These are phyloP conservation scores for Cotesia typhae DNA, from an alignment of 1,140 invertebrate genomes.

Conservation along the genomic window DNA sequence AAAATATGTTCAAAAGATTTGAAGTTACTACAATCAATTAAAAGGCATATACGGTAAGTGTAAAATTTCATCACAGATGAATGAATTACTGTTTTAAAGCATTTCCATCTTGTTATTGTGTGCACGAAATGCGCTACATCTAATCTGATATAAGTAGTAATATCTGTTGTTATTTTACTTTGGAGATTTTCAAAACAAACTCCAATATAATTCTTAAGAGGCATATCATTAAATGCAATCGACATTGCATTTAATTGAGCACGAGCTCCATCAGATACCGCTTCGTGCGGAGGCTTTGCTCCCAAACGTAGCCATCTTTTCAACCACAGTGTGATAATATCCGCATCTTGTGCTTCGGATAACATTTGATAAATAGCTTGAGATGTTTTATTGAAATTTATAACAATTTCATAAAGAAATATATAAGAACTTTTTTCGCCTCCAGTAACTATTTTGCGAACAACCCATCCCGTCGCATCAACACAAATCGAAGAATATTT, in stretches of 20 bases:
- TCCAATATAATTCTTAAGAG: too few relatives aligned
- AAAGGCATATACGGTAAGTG: slow-evolving; percentile 6
- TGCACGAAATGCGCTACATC: slow-evolving; percentile 1
- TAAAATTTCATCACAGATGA: background rate
- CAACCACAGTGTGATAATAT: background rate
- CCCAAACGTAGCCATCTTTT: background rate
- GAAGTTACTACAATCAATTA: background rate
- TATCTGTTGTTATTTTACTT: too few relatives aligned
- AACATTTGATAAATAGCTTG: slow-evolving; percentile 1
- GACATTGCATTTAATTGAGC: too few relatives aligned
- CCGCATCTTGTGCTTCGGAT: background rate
- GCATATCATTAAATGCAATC: too few relatives aligned
- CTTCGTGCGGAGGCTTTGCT: background rate
- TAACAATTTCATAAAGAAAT: slow-evolving; percentile 6
- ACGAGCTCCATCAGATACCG: too few relatives aligned
- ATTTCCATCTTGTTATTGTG: background rate
- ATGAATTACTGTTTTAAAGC: background rate
- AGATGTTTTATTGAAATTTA: slow-evolving; percentile 5
- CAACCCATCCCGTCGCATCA: background rate
- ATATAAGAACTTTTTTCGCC: background rate
- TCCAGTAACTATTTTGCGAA: background rate
- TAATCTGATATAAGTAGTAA: background rate
- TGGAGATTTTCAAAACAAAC: too few relatives aligned
- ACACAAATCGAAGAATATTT: slow-evolving; percentile 2
- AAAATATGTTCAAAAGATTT: background rate